Conservation (phyloP, 1,140 invertebrate species). For the Metaphire vulgaris region DNA sequence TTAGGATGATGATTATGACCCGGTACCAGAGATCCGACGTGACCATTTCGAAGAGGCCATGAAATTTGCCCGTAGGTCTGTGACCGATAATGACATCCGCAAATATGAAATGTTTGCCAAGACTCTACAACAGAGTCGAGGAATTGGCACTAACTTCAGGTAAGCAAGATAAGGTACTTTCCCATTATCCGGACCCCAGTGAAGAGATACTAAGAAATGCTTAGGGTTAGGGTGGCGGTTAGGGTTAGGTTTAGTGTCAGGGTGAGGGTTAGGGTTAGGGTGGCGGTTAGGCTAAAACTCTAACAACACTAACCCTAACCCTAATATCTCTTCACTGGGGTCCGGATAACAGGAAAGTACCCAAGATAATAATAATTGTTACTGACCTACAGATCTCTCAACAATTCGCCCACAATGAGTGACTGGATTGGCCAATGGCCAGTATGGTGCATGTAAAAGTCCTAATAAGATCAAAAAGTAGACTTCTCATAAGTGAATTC, state of each 20-base stretch:
- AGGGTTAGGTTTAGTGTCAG: too few species aligned
- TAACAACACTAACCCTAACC: too few species aligned
- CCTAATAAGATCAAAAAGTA: neutral
- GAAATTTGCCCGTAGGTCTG: neutral
- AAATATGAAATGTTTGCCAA: neutral
- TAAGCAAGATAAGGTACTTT: too few species aligned
- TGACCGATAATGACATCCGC: neutral
- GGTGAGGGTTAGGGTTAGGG: too few species aligned
- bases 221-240: too few species aligned
- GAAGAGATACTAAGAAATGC: too few species aligned
- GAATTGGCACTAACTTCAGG: neutral
- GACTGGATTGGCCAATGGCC: too few species aligned
- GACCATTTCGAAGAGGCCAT: neutral
- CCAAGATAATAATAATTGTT: neutral
- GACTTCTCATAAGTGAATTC: neutral
- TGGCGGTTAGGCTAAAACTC: too few species aligned
- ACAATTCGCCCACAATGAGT: too few species aligned
- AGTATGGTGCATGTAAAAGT: neutral
- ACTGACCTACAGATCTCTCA: neutral
- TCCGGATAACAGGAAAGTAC: too few species aligned
- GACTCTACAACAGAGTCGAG: neutral
- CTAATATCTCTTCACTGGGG: too few species aligned
- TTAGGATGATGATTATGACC: constrained; percentile 58
- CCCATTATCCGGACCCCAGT: too few species aligned
- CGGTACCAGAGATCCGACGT: neutral